Percentiles rank a stretch among this genome's conserved stretches.
Conservation (phyloP, 2,888 invertebrate species). For the Caenorhabditis afra region DNA sequence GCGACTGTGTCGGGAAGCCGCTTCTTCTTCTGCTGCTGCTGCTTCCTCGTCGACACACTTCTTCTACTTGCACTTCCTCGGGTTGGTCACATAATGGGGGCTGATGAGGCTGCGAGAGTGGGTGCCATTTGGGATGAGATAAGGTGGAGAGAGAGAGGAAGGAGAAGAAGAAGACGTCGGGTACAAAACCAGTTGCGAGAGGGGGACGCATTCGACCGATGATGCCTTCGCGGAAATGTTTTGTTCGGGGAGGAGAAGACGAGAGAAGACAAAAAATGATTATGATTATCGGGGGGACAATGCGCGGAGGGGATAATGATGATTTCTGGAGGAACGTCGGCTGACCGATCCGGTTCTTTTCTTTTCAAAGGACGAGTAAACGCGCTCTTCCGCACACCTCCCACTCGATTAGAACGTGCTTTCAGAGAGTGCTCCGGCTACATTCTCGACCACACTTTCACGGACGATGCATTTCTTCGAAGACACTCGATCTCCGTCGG, state of each 20-base stretch:
- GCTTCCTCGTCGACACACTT: slow-evolving; percentile 10
- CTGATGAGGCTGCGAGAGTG: slow-evolving; percentile 24
- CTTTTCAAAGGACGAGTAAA: no score
- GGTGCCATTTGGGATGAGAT: slow-evolving; percentile 23
- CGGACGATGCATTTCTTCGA: slow-evolving; percentile 55
- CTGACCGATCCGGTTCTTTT: slow-evolving; percentile 6
- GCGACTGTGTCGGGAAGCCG: slow-evolving; percentile 54
- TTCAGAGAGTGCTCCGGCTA: slow-evolving; percentile 64
- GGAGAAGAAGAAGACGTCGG: slow-evolving; percentile 13
- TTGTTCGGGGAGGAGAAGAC: slow-evolving; percentile 26
- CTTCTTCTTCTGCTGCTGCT: slow-evolving; percentile 18
- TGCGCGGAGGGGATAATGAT: slow-evolving; percentile 7
- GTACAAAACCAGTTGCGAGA: slow-evolving; percentile 48
- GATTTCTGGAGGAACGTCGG: slow-evolving; percentile 24
- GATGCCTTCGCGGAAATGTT: slow-evolving; percentile 49
- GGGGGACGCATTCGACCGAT: slow-evolving; percentile 29
- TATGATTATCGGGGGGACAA: slow-evolving; percentile 39
- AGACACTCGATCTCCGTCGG: slow-evolving; percentile 46
- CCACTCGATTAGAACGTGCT: no score
- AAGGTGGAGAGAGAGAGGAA: slow-evolving; percentile 20
- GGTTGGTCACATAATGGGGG: slow-evolving; percentile 38
- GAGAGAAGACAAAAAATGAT: slow-evolving; percentile 42
- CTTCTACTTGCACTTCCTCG: slow-evolving; percentile 61
- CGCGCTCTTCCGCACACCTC: no score
- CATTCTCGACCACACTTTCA: slow-evolving; percentile 61